Percentiles rank a stretch among this genome's conserved stretches.
phyloP scores from a whole-genome alignment of 1,140 invertebrate genomes.

The Nomia melanderi region DNA sequence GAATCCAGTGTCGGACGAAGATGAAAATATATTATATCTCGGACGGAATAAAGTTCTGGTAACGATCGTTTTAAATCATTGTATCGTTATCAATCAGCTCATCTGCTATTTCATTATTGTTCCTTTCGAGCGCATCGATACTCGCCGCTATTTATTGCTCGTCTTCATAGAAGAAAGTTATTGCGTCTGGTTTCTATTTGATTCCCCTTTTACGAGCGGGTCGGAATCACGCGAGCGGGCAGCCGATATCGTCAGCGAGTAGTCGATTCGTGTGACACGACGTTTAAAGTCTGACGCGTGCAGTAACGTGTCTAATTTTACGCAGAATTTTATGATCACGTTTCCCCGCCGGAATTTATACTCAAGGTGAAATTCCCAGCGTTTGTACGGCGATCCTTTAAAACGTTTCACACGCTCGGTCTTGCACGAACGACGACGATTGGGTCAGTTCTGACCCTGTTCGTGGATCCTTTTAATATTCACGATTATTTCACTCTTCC shows the following conservation, averaged over 20 bases:
- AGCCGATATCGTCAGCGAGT: background rate
- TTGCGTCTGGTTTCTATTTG: background rate
- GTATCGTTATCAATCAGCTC: too few species aligned
- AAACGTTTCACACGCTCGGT: too few species aligned
- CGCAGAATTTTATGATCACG: constrained; percentile 20
- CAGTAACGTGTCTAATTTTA: constrained; percentile 9
- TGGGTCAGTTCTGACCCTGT: too few species aligned
- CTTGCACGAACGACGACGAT: too few species aligned
- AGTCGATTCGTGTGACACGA: background rate
- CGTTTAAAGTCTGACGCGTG: constrained; percentile 5
- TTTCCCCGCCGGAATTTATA: background rate
- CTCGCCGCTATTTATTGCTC: background rate
- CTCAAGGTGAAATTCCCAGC: constrained; percentile 7
- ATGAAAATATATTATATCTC: too few species aligned
- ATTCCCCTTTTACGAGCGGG: background rate
- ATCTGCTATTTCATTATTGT: too few species aligned
- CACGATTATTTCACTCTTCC: too few species aligned
- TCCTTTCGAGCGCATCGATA: background rate
- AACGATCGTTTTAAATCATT: too few species aligned
- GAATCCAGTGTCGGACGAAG: too few species aligned
- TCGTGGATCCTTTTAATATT: too few species aligned
- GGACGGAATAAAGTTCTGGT: too few species aligned
- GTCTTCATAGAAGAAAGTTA: background rate
- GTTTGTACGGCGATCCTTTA: background rate
- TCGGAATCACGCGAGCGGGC: background rate